A percentile compares a stretch with the other conserved stretches of the same genome.
These are phyloP conservation scores for Erpobdella octoculata DNA, from an alignment of 2,888 invertebrate species.

Conservation along the genomic window DNA sequence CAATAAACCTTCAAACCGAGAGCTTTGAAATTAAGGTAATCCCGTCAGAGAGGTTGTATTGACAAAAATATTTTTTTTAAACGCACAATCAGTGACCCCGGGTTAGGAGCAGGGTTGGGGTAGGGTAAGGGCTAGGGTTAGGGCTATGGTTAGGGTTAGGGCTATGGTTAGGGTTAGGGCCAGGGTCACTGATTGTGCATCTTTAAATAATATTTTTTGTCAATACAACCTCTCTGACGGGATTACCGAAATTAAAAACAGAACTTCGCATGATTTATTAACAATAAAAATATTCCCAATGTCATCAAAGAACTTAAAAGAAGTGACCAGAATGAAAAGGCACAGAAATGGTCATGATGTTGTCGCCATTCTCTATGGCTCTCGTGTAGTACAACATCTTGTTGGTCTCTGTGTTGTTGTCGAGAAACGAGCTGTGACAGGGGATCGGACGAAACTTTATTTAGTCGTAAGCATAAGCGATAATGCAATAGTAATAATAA, in stretches of 20 bases:
- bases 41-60: no score
- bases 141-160: not conserved
- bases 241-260: not conserved
- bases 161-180: no score
- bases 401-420: conserved; percentile 39
- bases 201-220: not conserved
- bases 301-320: no score
- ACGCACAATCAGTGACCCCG: no score
- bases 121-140: no score
- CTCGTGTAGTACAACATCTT: conserved; percentile 44
- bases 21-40: no score
- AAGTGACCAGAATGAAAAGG: conserved; percentile 35
- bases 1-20: no score
- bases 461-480: not conserved
- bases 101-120: no score
- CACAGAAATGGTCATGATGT: conserved; percentile 36
- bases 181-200: no score
- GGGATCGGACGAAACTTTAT: not conserved
- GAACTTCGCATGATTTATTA: not conserved
- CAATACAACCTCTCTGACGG: no score
- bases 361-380: conserved; percentile 41
- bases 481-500: not conserved
- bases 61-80: no score
- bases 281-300: no score
- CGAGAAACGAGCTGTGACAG: conserved; percentile 36